Evolutionary conservation across 37 sponge, comb jelly and placozoan genomes (phyloP).

Genomic region (Crambe crambe): DNA sequence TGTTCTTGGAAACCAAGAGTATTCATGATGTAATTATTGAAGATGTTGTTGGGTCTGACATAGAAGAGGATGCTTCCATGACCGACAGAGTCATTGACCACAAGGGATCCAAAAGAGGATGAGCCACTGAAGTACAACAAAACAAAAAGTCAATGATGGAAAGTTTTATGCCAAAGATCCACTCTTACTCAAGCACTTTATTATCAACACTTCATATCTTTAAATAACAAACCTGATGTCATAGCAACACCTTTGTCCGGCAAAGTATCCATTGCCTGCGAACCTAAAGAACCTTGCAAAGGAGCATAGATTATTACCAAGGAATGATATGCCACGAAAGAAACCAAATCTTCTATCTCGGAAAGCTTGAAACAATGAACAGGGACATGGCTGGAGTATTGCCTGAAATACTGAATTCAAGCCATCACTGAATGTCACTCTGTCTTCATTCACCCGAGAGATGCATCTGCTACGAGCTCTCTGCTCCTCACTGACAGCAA

Average conservation of each 20-base stretch:
- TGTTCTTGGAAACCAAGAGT: constrained; percentile 22
- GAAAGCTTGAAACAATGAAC: constrained; percentile 32
- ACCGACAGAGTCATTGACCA: not conserved
- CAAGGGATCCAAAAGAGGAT: not conserved
- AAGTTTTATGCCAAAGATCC: not conserved
- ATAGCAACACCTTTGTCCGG: constrained; percentile 1
- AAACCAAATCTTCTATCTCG: not conserved
- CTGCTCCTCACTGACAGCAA: not conserved
- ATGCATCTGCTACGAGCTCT: constrained; percentile 11
- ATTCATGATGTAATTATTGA: not conserved
- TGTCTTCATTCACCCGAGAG: constrained; percentile 2
- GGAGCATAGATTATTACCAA: not conserved
- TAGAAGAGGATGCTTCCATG: constrained; percentile 20
- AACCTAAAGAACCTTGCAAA: not conserved
- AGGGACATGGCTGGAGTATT: constrained; percentile 48
- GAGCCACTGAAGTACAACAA: not conserved
- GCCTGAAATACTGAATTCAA: not conserved
- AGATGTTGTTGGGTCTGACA: constrained; percentile 2
- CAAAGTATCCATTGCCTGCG: not conserved
- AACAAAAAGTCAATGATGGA: not conserved
- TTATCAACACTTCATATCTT: too few relatives aligned
- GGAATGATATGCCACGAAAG: not conserved
- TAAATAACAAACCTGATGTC: not conserved
- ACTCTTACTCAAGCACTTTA: too few relatives aligned
- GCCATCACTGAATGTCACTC: not conserved